Percentiles rank a stretch among this genome's conserved stretches.
Evolutionary conservation across 2,113 vertebrate species (phyloP).

Genomic region (Daubentonia madagascariensis): DNA sequence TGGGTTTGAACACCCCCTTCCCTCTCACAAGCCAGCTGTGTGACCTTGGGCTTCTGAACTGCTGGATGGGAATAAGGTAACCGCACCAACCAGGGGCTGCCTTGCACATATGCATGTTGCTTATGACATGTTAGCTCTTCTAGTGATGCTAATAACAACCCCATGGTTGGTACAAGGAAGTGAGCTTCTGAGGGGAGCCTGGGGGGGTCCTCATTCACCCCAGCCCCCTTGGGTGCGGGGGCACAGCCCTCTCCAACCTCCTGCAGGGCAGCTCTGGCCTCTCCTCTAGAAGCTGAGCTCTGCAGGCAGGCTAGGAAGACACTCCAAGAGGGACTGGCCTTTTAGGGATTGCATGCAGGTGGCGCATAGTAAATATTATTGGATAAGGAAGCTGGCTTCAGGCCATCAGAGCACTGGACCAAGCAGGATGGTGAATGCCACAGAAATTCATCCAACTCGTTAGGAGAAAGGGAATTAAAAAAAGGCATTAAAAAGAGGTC

Average conservation of each 20-base stretch:
- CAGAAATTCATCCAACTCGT: not conserved
- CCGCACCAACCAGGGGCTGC: not conserved
- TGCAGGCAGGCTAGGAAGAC: not conserved
- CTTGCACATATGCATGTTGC: not conserved
- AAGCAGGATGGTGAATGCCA: not conserved
- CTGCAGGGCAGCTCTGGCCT: not conserved
- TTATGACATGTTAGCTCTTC: not conserved
- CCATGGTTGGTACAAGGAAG: too few species aligned
- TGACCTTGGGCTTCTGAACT: not conserved
- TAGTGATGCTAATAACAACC: too few species aligned
- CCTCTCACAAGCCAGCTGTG: accelerated
- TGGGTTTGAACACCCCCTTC: accelerated
- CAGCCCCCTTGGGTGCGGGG: not conserved
- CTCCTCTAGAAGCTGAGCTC: not conserved
- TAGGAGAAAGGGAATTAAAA: not conserved
- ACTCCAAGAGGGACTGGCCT: not conserved
- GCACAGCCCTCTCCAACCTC: not conserved
- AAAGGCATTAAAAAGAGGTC: not conserved
- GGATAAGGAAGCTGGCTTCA: not conserved
- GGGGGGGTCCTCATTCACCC: too few species aligned
- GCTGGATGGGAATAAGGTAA: not conserved
- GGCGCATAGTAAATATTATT: not conserved
- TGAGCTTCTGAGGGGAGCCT: too few species aligned
- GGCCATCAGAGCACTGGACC: not conserved
- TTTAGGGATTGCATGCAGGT: not conserved